Evolutionary conservation across 1,140 invertebrate species (phyloP).

Genomic region (Medauroidea extradentata): DNA sequence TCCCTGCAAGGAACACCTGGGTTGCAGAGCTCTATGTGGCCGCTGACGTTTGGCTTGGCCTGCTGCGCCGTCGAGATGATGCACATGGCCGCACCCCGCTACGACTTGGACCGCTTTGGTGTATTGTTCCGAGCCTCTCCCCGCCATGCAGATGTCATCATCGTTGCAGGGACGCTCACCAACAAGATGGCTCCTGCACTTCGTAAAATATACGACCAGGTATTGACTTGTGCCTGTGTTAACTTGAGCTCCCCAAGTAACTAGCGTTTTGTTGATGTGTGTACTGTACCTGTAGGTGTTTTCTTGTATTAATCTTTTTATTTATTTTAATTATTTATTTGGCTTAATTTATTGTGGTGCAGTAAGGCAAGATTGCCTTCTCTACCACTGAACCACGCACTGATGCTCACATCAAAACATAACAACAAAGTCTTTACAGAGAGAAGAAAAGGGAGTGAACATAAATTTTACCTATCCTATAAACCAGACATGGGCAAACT

Average conservation of each 20-base stretch:
- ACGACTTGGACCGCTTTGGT: conserved; percentile 94
- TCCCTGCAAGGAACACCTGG: too few relatives aligned
- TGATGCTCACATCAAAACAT: too few relatives aligned
- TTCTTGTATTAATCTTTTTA: too few relatives aligned
- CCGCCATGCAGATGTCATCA: conserved; percentile 94
- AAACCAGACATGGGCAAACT: too few relatives aligned
- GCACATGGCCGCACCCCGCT: conserved; percentile 96
- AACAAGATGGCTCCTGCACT: conserved; percentile 99
- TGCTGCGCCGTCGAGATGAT: conserved; percentile 99
- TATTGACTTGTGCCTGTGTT: conserved; percentile 26
- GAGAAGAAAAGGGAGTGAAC: too few relatives aligned
- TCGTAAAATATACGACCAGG: conserved; percentile 85
- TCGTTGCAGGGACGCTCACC: conserved; percentile 96
- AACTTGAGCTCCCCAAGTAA: background rate
- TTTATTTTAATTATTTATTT: too few relatives aligned
- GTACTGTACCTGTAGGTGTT: too few relatives aligned
- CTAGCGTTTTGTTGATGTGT: background rate
- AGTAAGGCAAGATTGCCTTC: too few relatives aligned
- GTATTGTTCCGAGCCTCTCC: conserved; percentile 96
- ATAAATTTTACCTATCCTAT: too few relatives aligned
- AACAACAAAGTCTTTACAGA: too few relatives aligned
- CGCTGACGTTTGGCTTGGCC: conserved; percentile 92
- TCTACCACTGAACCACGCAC: too few relatives aligned
- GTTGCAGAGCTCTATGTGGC: conserved; percentile 94
- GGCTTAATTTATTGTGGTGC: too few relatives aligned